These are phyloP conservation scores for Ganaspis sp. DNA, from an alignment of 1,140 invertebrate genomes.

Conservation along the genomic window DNA sequence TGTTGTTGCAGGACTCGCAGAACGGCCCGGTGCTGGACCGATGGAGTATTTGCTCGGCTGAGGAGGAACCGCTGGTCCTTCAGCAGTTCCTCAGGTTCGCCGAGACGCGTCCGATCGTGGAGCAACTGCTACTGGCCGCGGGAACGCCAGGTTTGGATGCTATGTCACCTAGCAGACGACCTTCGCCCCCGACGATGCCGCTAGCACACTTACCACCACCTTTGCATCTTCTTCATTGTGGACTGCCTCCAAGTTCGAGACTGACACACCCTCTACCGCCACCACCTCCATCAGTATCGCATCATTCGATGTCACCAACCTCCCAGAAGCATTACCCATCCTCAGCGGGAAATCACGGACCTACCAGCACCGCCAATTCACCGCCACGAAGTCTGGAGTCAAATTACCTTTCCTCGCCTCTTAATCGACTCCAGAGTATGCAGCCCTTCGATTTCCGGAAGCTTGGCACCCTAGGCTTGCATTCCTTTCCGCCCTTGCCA, in stretches of 20 bases:
- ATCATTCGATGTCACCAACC: conserved; percentile 74
- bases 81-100: conserved; percentile 92
- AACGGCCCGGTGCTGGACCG: conserved; percentile 86
- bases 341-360: conserved; percentile 31
- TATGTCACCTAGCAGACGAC: conserved; percentile 82
- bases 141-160: conserved; percentile 76
- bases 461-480: conserved; percentile 79
- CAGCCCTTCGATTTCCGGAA: conserved; percentile 95
- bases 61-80: conserved; percentile 90
- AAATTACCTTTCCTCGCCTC: conserved; percentile 82
- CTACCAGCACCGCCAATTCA: conserved; percentile 41
- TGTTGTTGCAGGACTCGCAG: conserved; percentile 79
- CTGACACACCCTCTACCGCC: conserved; percentile 74
- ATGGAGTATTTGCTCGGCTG: conserved; percentile 88
- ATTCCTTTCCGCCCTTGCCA: conserved; percentile 80
- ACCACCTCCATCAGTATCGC: conserved; percentile 70
- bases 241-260: conserved; percentile 71
- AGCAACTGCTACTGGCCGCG: conserved; percentile 85
- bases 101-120: conserved; percentile 88
- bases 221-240: conserved; percentile 76
- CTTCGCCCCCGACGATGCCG: conserved; percentile 79
- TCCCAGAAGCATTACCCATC: conserved; percentile 72
- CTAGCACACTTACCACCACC: conserved; percentile 78
- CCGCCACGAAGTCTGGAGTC: conserved; percentile 64
- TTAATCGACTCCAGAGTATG: conserved; percentile 95